These are phyloP conservation scores for Eupleurogrammus muticus DNA, from an alignment of 2,797 vertebrate genomes.

Conservation along the genomic window DNA sequence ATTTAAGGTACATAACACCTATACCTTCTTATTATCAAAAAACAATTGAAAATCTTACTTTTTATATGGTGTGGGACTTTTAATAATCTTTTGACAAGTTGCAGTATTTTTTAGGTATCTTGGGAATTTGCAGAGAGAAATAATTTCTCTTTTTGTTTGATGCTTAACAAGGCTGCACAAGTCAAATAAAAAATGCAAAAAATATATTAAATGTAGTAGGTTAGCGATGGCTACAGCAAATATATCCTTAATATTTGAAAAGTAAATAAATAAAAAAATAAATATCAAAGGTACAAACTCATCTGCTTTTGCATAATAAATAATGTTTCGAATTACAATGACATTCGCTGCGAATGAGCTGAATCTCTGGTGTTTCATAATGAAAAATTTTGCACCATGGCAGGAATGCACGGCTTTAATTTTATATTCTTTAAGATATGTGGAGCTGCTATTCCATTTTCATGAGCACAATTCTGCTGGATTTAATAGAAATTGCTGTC, in stretches of 20 bases:
- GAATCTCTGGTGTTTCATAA: constrained; percentile 17
- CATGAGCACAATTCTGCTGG: background rate
- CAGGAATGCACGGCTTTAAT: background rate
- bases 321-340: background rate
- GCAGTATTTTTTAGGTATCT: background rate
- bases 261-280: background rate
- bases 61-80: no score
- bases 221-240: constrained; percentile 2
- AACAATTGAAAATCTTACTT: no score
- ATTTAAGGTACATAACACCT: no score
- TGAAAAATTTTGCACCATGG: background rate
- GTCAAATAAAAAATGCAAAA: no score
- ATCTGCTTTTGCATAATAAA: constrained; percentile 6
- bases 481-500: constrained; percentile 22
- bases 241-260: background rate
- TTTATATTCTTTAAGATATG: constrained; percentile 16
- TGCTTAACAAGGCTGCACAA: background rate
- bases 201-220: no score
- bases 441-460: background rate
- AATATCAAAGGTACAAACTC: background rate
- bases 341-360: constrained; percentile 13
- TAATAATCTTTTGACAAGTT: background rate
- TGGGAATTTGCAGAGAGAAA: background rate
- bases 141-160: background rate
- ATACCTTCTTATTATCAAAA: no score